Evolutionary conservation across 1,140 invertebrate species (phyloP).

Genomic region (Drosophila mojavensis): DNA sequence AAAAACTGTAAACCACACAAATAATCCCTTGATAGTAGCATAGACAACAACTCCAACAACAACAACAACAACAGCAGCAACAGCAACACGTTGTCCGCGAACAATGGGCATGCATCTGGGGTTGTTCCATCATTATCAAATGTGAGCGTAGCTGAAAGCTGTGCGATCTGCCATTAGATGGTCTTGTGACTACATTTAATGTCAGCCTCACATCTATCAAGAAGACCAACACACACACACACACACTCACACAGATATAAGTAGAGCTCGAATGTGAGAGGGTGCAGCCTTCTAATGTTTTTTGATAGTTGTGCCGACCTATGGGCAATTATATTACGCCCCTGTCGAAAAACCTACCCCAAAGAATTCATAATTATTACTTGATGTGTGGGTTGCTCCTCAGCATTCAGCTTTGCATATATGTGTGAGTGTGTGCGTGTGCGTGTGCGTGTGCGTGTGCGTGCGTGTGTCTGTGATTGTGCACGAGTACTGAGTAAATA

Average conservation of each 20-base stretch:
- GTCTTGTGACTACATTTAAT: conserved; percentile 15
- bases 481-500: conserved; percentile 8
- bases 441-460: not conserved
- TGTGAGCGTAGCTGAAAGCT: not conserved
- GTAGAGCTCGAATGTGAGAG: conserved; percentile 21
- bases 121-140: conserved; percentile 15
- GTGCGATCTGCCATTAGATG: conserved; percentile 14
- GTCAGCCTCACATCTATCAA: conserved; percentile 20
- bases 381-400: conserved; percentile 56
- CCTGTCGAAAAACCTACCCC: conserved; percentile 61
- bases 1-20: conserved; percentile 81
- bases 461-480: conserved; percentile 9
- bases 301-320: conserved; percentile 65
- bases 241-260: conserved; percentile 17
- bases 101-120: conserved; percentile 23
- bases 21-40: conserved; percentile 77
- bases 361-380: conserved; percentile 72
- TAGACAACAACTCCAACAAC: conserved; percentile 20
- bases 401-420: not conserved
- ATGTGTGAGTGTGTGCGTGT: not conserved
- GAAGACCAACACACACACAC: conserved; percentile 18
- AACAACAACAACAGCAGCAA: conserved; percentile 9
- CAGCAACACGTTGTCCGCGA: conserved; percentile 8
- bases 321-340: conserved; percentile 45
- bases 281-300: conserved; percentile 69